Evolutionary conservation across 2,113 vertebrate genomes (phyloP).

Genomic region (Lepisosteus oculatus): DNA sequence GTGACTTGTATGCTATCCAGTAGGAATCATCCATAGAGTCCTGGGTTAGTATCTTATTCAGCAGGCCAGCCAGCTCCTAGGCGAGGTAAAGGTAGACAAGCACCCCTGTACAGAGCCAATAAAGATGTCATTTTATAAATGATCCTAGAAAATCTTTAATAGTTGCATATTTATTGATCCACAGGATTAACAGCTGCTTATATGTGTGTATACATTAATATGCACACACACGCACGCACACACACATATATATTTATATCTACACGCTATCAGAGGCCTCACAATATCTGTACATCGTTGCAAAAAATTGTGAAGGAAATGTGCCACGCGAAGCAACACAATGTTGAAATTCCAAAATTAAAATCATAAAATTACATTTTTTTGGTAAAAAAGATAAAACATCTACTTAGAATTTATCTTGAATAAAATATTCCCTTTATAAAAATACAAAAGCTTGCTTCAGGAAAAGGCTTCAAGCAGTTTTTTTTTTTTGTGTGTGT

Average conservation of each 20-base stretch:
- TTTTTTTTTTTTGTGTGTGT: slow-evolving; percentile 76
- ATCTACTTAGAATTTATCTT: slow-evolving; percentile 79
- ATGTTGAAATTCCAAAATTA: slow-evolving; percentile 60
- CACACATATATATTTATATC: neutral
- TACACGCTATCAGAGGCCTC: slow-evolving; percentile 15
- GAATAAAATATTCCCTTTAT: slow-evolving; percentile 85
- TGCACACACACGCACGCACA: slow-evolving; percentile 5
- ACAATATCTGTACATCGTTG: slow-evolving; percentile 1
- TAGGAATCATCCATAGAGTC: too few relatives aligned
- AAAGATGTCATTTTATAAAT: too few relatives aligned
- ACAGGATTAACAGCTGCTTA: slow-evolving; percentile 29
- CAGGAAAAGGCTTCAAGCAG: slow-evolving; percentile 72
- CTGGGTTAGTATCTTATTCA: too few relatives aligned
- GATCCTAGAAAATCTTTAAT: neutral
- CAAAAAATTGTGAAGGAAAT: slow-evolving; percentile 43
- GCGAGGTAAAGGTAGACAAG: too few relatives aligned
- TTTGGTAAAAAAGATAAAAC: slow-evolving; percentile 85
- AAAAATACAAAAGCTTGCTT: slow-evolving; percentile 83
- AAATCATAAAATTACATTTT: slow-evolving; percentile 79
- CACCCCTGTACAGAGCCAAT: too few relatives aligned
- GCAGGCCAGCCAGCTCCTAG: too few relatives aligned
- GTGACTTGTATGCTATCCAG: too few relatives aligned
- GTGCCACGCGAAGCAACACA: slow-evolving; percentile 74
- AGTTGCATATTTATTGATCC: slow-evolving; percentile 28
- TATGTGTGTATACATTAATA: slow-evolving; percentile 8